These are phyloP conservation scores for Lagocephalus sceleratus DNA, from an alignment of 2,797 vertebrate species.

Conservation along the genomic window DNA sequence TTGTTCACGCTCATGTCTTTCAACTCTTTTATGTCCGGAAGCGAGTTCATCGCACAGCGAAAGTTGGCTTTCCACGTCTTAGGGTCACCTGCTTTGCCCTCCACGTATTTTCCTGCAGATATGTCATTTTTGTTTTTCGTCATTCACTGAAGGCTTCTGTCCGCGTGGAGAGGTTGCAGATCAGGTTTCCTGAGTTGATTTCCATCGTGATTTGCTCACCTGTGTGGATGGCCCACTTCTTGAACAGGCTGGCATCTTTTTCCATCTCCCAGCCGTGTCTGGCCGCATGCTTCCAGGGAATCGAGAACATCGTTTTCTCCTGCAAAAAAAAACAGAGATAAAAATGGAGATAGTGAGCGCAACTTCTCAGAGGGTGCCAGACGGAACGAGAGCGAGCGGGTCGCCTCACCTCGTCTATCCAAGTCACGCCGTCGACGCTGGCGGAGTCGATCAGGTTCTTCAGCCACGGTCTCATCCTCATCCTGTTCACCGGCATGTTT, in stretches of 20 bases:
- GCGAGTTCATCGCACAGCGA: constrained; percentile 96
- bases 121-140: no score
- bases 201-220: constrained; percentile 69
- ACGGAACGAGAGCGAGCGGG: not conserved
- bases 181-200: not conserved
- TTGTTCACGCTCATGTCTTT: constrained; percentile 92
- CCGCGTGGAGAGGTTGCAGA: not conserved
- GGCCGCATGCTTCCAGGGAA: constrained; percentile 97
- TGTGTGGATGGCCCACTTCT: constrained; percentile 94
- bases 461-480: constrained; percentile 82
- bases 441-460: constrained; percentile 72
- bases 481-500: constrained; percentile 77
- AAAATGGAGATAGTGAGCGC: not conserved
- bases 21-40: constrained; percentile 93
- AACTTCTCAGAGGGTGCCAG: no score
- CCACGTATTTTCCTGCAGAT: constrained; percentile 83
- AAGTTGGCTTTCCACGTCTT: constrained; percentile 99
- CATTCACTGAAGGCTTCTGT: not conserved
- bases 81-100: constrained; percentile 81
- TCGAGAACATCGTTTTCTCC: constrained; percentile 88
- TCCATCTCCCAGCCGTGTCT: constrained; percentile 94
- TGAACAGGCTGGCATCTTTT: constrained; percentile 92
- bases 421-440: constrained; percentile 60
- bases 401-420: constrained; percentile 76
- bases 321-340: constrained; percentile 43